phyloP scores from a whole-genome alignment of 2,888 invertebrate species.

The Xanthorhoe spadicearia region DNA sequence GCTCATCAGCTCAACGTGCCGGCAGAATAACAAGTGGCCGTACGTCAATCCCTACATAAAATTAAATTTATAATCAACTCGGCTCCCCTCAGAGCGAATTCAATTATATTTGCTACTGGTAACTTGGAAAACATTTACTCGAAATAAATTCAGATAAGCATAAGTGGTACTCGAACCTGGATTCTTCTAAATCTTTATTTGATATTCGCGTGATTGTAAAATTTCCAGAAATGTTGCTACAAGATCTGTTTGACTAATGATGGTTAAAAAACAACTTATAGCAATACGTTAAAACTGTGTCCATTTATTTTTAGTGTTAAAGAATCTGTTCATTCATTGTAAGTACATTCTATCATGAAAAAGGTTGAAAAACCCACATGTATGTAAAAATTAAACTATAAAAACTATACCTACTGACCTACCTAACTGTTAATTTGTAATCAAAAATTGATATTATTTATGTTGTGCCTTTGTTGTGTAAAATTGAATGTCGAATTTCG shows the following conservation, averaged over 20 bases:
- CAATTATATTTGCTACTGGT: conserved; percentile 78
- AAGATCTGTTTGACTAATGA: background rate
- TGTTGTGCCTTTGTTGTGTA: too few species aligned
- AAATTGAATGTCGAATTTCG: too few species aligned
- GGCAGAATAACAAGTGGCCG: conserved; percentile 73
- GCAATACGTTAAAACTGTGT: too few species aligned
- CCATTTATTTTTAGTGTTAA: too few species aligned
- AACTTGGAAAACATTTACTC: conserved; percentile 77
- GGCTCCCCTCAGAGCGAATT: conserved; percentile 74
- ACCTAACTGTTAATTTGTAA: too few species aligned
- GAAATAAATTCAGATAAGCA: conserved; percentile 57
- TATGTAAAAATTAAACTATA: too few species aligned
- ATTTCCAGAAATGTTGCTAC: background rate
- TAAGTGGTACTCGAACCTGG: conserved; percentile 44
- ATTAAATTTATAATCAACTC: conserved; percentile 82
- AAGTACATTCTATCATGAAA: too few species aligned
- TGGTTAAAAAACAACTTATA: too few species aligned
- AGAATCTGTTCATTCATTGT: too few species aligned
- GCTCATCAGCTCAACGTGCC: conserved; percentile 71
- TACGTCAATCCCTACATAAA: conserved; percentile 74
- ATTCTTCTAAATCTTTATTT: background rate
- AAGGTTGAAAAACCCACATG: too few species aligned
- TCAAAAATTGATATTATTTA: too few species aligned
- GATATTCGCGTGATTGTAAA: background rate
- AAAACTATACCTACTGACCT: too few species aligned